Percentiles rank a stretch among this genome's conserved stretches.
phyloP scores from a whole-genome alignment of 1,140 invertebrate species.

The Dinoponera quadriceps region DNA sequence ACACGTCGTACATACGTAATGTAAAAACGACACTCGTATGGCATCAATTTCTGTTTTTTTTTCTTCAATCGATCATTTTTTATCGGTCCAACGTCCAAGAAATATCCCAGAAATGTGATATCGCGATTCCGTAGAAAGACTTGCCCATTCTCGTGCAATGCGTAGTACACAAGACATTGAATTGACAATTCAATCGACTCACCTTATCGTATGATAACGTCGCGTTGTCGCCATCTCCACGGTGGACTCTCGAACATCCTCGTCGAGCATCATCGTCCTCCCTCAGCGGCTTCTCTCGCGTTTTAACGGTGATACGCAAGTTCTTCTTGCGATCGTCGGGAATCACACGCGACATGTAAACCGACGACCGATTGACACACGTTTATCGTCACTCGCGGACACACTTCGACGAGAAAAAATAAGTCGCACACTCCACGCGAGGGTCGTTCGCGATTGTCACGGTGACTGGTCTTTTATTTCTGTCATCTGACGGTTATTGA shows the following conservation, averaged over 20 bases:
- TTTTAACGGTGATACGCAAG: not conserved
- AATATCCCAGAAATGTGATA: too few species aligned
- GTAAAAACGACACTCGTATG: too few species aligned
- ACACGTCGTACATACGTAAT: too few species aligned
- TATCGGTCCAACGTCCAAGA: too few species aligned
- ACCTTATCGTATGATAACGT: slow-evolving; percentile 8
- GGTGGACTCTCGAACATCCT: not conserved
- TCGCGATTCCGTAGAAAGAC: not conserved
- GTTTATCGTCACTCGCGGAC: not conserved
- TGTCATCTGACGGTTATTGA: not conserved
- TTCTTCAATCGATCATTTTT: too few species aligned
- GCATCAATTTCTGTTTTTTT: too few species aligned
- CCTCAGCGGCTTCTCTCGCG: not conserved
- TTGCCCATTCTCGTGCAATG: not conserved
- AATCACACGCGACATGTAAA: not conserved
- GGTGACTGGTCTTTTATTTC: not conserved
- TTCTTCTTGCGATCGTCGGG: not conserved
- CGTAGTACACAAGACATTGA: too few species aligned
- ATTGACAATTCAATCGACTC: not conserved
- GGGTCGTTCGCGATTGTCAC: not conserved
- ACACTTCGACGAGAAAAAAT: slow-evolving; percentile 6
- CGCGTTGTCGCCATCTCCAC: not conserved
- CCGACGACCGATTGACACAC: too few species aligned
- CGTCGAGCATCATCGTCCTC: not conserved
- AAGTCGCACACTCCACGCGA: slow-evolving; percentile 15